Base-by-base conservation (phyloP, 2,797 vertebrate species). In the Prunella strophiata region DNA sequence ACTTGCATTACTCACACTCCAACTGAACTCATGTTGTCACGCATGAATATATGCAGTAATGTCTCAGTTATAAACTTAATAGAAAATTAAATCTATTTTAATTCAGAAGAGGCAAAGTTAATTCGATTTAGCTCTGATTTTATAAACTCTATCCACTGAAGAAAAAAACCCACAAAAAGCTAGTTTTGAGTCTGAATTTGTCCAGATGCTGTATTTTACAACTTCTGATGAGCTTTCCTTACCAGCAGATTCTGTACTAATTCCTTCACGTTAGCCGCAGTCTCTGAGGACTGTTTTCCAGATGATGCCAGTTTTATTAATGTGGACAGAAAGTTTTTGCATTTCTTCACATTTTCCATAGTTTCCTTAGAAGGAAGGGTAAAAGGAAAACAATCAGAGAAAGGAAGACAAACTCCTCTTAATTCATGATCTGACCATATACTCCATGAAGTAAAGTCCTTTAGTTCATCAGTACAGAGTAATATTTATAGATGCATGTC, bases 321-420 rank as follows among this genome's bases (percentile, higher is more conserved):
- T 7, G 99, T 99, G 29, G 99, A 99, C 92, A 99, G 97, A 97
- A 99, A 99, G 98, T 99, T 99, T 98, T 99, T 99, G 97, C 99
- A 99, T 97, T 99, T 99, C 98, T 99, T 99, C 97, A 99, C 99
- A 97, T 99, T 99, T 97, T 99, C 99, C 98, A 99, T 98, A 11
- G 99, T 99, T 97, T 99, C 99, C 99, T 99, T 91, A 45, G 7
- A 25, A 61, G 2, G 15, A 78, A 9, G 7, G 3, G n/a, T 36
- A 92, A 32, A 91, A 93, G 4, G 13, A 43, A 78, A 82, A 61
- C 34, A 38, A 4, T 54, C 71, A 94, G 38, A 74, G 27, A 72
- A 82, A 27, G 13, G 16, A 83, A 81, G 34, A 92, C 9, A 58
- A 81, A 43, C 9, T 63, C 17, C 48, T 45, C 58, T 52, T 63